These are phyloP conservation scores for Meandrina meandrites DNA, from an alignment of 92 coral and sea anemone genomes.

Conservation along the genomic window DNA sequence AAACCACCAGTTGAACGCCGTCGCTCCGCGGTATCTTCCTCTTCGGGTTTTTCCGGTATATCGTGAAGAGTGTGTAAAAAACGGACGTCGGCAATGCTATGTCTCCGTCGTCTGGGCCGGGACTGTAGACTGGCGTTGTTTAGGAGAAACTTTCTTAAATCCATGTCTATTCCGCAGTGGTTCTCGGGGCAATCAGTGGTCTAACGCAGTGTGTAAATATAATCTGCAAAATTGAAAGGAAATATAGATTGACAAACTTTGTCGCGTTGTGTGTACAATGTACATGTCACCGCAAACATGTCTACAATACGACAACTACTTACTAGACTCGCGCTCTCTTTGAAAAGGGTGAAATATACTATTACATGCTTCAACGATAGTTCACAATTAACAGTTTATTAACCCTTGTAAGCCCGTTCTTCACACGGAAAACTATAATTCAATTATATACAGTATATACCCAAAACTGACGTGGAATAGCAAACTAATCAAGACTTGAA, in stretches of 20 bases:
- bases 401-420: background rate
- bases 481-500: too few species aligned
- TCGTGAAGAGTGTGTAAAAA: constrained; percentile 29
- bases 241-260: background rate
- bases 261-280: background rate
- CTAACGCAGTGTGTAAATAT: background rate
- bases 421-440: background rate
- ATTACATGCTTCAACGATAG: background rate
- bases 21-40: constrained; percentile 22
- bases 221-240: constrained; percentile 5
- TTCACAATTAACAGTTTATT: background rate
- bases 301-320: background rate
- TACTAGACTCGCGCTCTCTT: background rate
- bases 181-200: background rate
- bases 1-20: constrained; percentile 17
- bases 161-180: constrained; percentile 4
- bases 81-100: constrained; percentile 59
- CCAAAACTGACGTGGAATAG: too few species aligned
- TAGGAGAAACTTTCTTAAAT: background rate
- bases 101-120: constrained; percentile 48
- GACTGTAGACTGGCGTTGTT: constrained; percentile 28
- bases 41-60: constrained; percentile 61
- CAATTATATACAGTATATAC: too few species aligned
- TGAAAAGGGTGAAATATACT: background rate
- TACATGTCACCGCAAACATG: background rate